A percentile compares a stretch with the other conserved stretches of the same genome.
Evolutionary conservation across 1,140 invertebrate species (phyloP).

Genomic region (Leptopilina clavipes): DNA sequence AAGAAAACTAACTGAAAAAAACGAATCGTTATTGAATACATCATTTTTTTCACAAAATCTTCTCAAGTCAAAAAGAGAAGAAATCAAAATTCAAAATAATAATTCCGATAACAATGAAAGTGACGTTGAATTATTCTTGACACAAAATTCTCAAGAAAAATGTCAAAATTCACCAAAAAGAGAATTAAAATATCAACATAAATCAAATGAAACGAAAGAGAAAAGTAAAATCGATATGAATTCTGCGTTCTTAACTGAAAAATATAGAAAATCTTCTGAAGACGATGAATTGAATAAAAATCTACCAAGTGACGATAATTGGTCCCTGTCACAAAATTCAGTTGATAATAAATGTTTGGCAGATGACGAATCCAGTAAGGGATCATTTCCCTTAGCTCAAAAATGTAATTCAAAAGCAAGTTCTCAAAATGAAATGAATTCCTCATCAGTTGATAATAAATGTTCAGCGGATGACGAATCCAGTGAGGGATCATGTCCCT

Average conservation of each 20-base stretch:
- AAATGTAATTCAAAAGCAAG: not conserved
- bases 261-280: not conserved
- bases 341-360: not conserved
- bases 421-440: not conserved
- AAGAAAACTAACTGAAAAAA: no score
- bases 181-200: not conserved
- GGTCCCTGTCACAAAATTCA: not conserved
- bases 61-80: no score
- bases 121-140: no score
- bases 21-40: no score
- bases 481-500: no score
- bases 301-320: not conserved
- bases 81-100: no score
- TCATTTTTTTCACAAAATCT: no score
- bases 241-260: not conserved
- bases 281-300: not conserved
- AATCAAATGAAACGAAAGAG: not conserved
- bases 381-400: not conserved
- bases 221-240: not conserved
- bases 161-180: no score
- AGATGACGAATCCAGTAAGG: not conserved
- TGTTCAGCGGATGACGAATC: not conserved
- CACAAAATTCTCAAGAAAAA: no score
- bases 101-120: no score
- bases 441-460: not conserved